Conservation (phyloP, 2,888 invertebrate species). For the Cynaeus angustus region DNA sequence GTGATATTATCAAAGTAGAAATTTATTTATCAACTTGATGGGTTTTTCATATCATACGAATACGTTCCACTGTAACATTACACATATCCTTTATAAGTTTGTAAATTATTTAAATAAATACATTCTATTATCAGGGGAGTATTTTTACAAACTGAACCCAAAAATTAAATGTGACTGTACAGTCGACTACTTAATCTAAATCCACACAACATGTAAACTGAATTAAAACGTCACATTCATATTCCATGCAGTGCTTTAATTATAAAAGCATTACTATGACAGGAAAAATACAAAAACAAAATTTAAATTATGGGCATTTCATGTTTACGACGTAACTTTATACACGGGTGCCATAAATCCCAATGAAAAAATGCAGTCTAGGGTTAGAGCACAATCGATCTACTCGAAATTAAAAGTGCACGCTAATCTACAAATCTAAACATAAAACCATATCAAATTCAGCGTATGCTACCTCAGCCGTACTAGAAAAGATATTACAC, state of each 20-base stretch:
- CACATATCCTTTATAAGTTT: constrained; percentile 51
- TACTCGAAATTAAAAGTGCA: not conserved
- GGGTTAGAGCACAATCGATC: not conserved
- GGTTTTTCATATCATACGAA: constrained; percentile 39
- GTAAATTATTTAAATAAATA: constrained; percentile 53
- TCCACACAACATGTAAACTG: not conserved
- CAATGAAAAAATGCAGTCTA: not conserved
- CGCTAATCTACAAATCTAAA: not conserved
- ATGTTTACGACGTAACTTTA: constrained; percentile 3
- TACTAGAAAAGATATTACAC: too few relatives aligned
- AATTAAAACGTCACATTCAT: constrained; percentile 8
- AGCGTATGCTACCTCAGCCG: too few relatives aligned
- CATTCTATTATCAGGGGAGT: constrained; percentile 42
- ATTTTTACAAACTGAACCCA: constrained; percentile 2
- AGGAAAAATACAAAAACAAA: not conserved
- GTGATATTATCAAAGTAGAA: constrained; percentile 56
- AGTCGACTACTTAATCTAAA: not conserved
- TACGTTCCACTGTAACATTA: constrained; percentile 35
- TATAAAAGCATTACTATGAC: not conserved
- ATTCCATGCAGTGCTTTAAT: not conserved
- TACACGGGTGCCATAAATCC: not conserved
- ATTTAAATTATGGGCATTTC: constrained; percentile 9
- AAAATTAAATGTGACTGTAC: constrained; percentile 1
- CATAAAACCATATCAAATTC: too few relatives aligned
- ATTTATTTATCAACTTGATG: constrained; percentile 46